Conservation (phyloP, 2,888 invertebrate species). For the Dynastes hyllus region DNA sequence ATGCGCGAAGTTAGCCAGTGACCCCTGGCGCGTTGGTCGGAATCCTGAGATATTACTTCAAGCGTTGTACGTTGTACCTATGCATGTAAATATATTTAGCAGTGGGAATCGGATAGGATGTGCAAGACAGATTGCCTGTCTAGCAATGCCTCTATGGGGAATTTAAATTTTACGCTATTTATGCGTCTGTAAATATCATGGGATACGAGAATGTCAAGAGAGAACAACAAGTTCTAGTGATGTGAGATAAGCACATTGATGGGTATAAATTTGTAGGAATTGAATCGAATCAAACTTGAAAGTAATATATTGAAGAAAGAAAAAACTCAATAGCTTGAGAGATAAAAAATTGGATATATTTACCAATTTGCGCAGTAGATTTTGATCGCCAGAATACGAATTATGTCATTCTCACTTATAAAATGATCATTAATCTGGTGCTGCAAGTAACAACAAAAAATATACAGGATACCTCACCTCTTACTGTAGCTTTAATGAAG, state of each 20-base stretch:
- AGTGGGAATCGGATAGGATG: conserved; percentile 22
- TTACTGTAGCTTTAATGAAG: too few species aligned
- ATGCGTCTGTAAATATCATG: not conserved
- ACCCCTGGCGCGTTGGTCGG: not conserved
- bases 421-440: too few species aligned
- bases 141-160: not conserved
- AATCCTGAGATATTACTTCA: not conserved
- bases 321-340: too few species aligned
- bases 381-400: too few species aligned
- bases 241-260: not conserved
- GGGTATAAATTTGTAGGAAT: too few species aligned
- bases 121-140: conserved; percentile 18
- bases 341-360: too few species aligned
- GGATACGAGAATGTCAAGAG: not conserved
- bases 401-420: too few species aligned
- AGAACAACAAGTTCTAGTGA: not conserved
- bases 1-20: conserved; percentile 4
- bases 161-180: conserved; percentile 26
- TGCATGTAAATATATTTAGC: conserved; percentile 5
- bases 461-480: too few species aligned
- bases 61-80: not conserved
- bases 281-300: too few species aligned
- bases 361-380: too few species aligned
- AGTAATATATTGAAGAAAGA: too few species aligned
- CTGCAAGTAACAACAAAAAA: too few species aligned